Evolutionary conservation across 2,888 invertebrate genomes (phyloP), one percentile per base, ranked within the genome.

Genomic region (Calameuta filiformis): DNA sequence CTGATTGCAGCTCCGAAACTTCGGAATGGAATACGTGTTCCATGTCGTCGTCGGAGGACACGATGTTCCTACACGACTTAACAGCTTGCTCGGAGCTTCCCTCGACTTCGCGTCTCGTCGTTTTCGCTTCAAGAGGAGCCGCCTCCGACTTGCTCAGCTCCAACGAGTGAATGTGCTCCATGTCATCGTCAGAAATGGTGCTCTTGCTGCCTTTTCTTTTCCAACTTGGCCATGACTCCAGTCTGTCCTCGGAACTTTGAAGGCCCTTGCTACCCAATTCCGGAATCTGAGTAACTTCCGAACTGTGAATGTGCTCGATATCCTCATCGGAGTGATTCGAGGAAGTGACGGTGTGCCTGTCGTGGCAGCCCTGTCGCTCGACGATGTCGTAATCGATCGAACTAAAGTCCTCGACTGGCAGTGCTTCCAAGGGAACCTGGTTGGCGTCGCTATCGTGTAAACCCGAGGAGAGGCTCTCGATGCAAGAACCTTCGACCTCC

Each of bases 31-130:
- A 82, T 4, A 90, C 83, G 73, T 90, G 90, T 33, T 89, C 91
- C 33, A 91, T 69, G 74, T 91, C 91, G 11, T 91, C 91, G 73
- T 91, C 90, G 0, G 90, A 90, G 0, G 87, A 88, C 6, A 83
- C 30, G 0, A 84, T 74, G 0, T 69, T 69, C 33, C 69, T 33
- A 69, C 30, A 33, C 30, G 69, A 69, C 69, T 30, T 69, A 4
- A 69, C 33, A 31, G 69, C 11, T 12, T 40, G 15, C 15, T 40
- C 40, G 15, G 1, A 6, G 40, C 40, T 40, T 1, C 6, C 6
- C 33, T 30, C 69, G 15, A 30, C 33, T 33, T 69, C 11, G 11
- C 3, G 11, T 33, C 33, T 30, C 69, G n/a, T 12, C 12, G 69
- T 9, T 31, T 69, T 30, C 31, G 12, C 30, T 12, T 4, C 69